Evolutionary conservation across 2,888 invertebrate genomes (phyloP).

Genomic region (Imbricaverruca yamaguchii): DNA sequence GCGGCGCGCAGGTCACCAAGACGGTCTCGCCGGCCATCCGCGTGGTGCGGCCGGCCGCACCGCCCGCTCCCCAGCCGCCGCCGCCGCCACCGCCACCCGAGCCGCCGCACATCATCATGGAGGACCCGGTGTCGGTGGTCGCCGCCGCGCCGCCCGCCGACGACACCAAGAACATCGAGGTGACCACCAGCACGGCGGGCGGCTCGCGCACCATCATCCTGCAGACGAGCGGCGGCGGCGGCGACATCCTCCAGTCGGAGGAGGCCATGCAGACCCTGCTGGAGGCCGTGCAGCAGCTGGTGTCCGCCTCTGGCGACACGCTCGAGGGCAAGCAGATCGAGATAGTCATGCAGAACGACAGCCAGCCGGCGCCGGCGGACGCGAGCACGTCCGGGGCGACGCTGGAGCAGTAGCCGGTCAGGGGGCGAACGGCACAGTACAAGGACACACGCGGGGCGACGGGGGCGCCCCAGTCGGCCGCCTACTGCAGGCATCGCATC

Average conservation of each 20-base stretch:
- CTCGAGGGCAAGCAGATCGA: slow-evolving; percentile 24
- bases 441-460: background rate
- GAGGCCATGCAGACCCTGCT: slow-evolving; percentile 23
- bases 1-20: background rate
- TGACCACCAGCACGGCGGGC: slow-evolving; percentile 7
- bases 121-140: background rate
- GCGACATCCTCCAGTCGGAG: slow-evolving; percentile 20
- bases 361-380: background rate
- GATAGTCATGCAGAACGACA: slow-evolving; percentile 22
- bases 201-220: slow-evolving; percentile 1
- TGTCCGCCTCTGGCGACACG: slow-evolving; percentile 16
- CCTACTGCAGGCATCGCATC: background rate
- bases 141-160: background rate
- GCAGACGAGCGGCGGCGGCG: slow-evolving; percentile 20
- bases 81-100: background rate
- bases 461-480: background rate
- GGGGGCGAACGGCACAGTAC: background rate
- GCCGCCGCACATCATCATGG: background rate
- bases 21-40: slow-evolving; percentile 10
- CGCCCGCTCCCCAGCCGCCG: too few relatives aligned
- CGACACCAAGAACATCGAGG: background rate
- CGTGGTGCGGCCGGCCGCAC: background rate
- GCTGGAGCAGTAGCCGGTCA: background rate
- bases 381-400: background rate
- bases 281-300: slow-evolving; percentile 19